A percentile compares a stretch with the other conserved stretches of the same genome.
Evolutionary conservation across 1,140 invertebrate species (phyloP).

Genomic region (Grapholita molesta): DNA sequence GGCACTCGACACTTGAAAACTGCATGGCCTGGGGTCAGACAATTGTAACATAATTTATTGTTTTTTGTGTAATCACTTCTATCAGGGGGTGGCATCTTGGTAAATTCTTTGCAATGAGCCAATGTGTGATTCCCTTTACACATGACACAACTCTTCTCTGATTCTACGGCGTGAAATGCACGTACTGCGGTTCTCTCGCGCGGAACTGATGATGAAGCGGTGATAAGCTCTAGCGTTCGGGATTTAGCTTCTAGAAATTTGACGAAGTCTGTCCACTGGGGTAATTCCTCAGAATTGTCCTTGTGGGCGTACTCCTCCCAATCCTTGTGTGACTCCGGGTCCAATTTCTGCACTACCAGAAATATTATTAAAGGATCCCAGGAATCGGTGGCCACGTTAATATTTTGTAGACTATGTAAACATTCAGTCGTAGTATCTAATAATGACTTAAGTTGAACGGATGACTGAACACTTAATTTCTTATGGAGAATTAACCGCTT

Average conservation of each 20-base stretch:
- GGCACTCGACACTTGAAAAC: background rate
- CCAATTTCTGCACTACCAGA: background rate
- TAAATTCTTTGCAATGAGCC: background rate
- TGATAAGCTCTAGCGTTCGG: too few species aligned
- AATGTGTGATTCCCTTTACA: background rate
- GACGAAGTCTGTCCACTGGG: background rate
- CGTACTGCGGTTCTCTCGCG: too few species aligned
- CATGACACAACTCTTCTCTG: background rate
- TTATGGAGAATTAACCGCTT: background rate
- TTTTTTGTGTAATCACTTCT: background rate
- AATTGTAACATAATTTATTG: background rate
- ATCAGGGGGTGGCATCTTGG: background rate
- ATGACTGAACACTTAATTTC: background rate
- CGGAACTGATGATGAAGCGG: too few species aligned
- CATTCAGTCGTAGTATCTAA: background rate
- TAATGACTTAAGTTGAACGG: background rate
- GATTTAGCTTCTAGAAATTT: background rate
- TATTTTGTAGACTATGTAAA: background rate
- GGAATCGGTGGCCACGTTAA: background rate
- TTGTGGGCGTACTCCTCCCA: background rate
- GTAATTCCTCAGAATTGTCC: background rate
- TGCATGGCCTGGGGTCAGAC: background rate
- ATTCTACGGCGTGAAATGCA: background rate
- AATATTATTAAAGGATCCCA: background rate
- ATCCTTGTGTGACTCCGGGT: background rate